Conservation (phyloP, 2,888 invertebrate species). For the Tinea semifulvella region DNA sequence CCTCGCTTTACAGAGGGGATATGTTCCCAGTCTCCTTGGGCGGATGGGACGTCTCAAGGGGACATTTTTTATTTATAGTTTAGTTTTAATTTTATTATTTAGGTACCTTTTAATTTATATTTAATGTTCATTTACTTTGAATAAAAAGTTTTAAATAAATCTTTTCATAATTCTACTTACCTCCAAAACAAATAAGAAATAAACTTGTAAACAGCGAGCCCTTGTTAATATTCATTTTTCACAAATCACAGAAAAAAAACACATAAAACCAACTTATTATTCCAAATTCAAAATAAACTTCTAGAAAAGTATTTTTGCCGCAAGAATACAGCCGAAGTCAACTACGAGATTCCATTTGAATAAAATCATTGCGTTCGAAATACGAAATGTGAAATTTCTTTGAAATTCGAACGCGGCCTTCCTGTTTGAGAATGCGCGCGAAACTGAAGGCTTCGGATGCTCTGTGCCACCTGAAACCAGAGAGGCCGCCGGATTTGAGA, state of each 20-base stretch:
- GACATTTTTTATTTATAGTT: too few relatives aligned
- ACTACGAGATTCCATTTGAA: neutral
- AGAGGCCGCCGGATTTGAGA: neutral
- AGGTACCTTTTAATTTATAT: too few relatives aligned
- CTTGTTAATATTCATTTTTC: constrained; percentile 2
- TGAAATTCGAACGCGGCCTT: constrained; percentile 3
- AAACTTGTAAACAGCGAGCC: constrained; percentile 26
- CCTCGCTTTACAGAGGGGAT: too few relatives aligned
- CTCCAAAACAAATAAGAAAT: constrained; percentile 41
- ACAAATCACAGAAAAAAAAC: neutral
- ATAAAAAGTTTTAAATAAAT: neutral
- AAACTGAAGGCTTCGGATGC: constrained; percentile 6
- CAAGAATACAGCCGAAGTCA: constrained; percentile 1
- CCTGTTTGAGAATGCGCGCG: neutral
- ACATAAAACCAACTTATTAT: constrained; percentile 1
- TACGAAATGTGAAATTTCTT: neutral
- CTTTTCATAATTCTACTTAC: constrained; percentile 29
- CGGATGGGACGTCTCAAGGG: too few relatives aligned
- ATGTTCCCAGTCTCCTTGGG: too few relatives aligned
- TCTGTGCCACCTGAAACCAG: neutral
- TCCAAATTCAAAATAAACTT: neutral
- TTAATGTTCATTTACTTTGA: neutral
- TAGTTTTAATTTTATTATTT: too few relatives aligned
- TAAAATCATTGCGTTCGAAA: neutral
- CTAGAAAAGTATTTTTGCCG: neutral